These are phyloP conservation scores for Zhuqinia jingwanae DNA, from an alignment of 2,888 invertebrate species.

Conservation along the genomic window DNA sequence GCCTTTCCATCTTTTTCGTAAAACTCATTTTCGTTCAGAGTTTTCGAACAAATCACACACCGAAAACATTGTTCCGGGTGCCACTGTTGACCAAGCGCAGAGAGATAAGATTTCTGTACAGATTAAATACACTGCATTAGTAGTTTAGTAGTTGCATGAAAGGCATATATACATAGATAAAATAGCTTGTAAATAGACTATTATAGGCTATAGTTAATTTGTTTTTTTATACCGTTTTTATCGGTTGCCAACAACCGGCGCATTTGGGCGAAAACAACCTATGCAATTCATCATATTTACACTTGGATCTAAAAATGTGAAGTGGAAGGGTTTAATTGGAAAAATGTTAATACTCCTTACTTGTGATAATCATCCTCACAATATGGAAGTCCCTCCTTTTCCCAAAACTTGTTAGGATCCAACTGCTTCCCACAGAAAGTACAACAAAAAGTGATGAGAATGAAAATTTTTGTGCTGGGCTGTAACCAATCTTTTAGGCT, in stretches of 20 bases:
- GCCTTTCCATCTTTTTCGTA: constrained; percentile 75
- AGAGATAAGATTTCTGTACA: constrained; percentile 69
- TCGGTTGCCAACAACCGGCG: constrained; percentile 75
- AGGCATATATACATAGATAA: too few species aligned
- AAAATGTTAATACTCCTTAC: constrained; percentile 32
- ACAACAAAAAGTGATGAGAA: constrained; percentile 74
- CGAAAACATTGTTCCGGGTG: constrained; percentile 78
- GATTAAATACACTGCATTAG: not conserved
- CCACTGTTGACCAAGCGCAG: constrained; percentile 75
- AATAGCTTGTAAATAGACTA: too few species aligned
- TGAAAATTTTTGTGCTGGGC: constrained; percentile 73
- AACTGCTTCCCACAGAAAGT: constrained; percentile 76
- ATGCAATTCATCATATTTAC: constrained; percentile 75
- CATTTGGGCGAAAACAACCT: constrained; percentile 75
- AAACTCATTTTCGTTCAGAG: constrained; percentile 71
- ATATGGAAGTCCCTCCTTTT: constrained; percentile 77
- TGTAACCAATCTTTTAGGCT: constrained; percentile 61
- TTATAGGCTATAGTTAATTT: not conserved
- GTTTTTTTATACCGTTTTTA: constrained; percentile 74
- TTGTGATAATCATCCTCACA: constrained; percentile 77
- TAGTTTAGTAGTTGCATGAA: not conserved
- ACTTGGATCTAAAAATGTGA: too few species aligned
- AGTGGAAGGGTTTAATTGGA: too few species aligned
- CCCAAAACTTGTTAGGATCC: constrained; percentile 74
- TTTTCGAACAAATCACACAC: constrained; percentile 71